Evolutionary conservation across 1,140 invertebrate species (phyloP).

Genomic region (Xylocopa sonorina): DNA sequence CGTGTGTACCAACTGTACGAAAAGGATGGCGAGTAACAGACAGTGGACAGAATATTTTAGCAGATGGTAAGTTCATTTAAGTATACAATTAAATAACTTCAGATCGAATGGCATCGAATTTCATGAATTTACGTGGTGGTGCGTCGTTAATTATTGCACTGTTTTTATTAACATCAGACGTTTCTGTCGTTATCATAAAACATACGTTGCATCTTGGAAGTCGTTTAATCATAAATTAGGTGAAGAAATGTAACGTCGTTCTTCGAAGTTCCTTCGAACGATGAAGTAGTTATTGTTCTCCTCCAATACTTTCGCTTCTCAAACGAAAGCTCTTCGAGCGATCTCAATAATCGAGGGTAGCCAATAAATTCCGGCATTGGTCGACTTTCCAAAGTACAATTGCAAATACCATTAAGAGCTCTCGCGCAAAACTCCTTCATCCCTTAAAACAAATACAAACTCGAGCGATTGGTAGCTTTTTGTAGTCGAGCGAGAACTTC

Average conservation of each 20-base stretch:
- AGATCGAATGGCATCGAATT: too few relatives aligned
- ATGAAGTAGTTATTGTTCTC: not conserved
- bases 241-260: not conserved
- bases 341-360: not conserved
- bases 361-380: conserved; percentile 10
- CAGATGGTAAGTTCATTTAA: too few relatives aligned
- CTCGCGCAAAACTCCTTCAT: not conserved
- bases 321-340: not conserved
- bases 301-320: not conserved
- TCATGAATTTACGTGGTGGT: too few relatives aligned
- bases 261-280: not conserved
- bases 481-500: too few relatives aligned
- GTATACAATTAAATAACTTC: too few relatives aligned
- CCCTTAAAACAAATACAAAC: conserved; percentile 20
- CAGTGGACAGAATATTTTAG: too few relatives aligned
- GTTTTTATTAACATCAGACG: too few relatives aligned
- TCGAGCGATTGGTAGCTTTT: conserved; percentile 2
- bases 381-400: conserved; percentile 13
- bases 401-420: conserved; percentile 27
- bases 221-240: not conserved
- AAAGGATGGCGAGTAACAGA: too few relatives aligned
- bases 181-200: too few relatives aligned
- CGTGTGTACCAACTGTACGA: too few relatives aligned
- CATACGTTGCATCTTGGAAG: too few relatives aligned
- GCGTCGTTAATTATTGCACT: too few relatives aligned